Percentiles rank a stretch among this genome's conserved stretches.
Conservation (phyloP, 2,113 vertebrate genomes). For the Anoura caudifer region DNA sequence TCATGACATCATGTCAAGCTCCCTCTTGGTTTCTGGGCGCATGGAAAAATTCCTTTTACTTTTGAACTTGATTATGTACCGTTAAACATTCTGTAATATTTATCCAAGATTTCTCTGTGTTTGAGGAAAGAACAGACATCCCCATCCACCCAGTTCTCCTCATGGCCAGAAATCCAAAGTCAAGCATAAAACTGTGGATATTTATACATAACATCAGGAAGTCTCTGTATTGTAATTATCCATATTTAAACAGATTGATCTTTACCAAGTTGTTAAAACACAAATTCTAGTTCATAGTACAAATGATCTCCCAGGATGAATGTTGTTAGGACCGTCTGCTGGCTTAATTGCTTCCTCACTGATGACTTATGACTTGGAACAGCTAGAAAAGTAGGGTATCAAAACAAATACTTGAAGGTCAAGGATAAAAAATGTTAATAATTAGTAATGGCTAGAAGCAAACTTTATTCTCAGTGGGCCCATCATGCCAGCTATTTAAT, state of each 20-base stretch:
- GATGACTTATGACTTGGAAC: constrained; percentile 63
- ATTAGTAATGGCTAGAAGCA: constrained; percentile 72
- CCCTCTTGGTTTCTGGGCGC: neutral
- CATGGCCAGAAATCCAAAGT: neutral
- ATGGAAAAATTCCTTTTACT: neutral
- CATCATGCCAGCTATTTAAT: constrained; percentile 66
- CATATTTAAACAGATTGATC: constrained; percentile 43
- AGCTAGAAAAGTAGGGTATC: constrained; percentile 60
- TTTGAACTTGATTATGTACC: neutral
- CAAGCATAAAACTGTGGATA: neutral
- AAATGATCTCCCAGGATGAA: constrained; percentile 48
- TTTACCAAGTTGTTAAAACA: constrained; percentile 51
- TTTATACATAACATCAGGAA: neutral
- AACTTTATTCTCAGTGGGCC: constrained; percentile 69
- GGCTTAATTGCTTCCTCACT: constrained; percentile 59
- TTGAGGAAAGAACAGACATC: neutral
- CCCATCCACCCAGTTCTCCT: neutral
- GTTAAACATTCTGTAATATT: neutral
- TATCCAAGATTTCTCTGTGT: neutral
- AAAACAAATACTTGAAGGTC: constrained; percentile 63
- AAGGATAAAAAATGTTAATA: constrained; percentile 72
- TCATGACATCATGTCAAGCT: neutral
- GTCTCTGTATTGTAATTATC: constrained; percentile 22
- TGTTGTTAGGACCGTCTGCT: constrained; percentile 40
- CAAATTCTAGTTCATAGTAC: constrained; percentile 42